Percentiles rank a stretch among this genome's conserved stretches.
These are phyloP conservation scores for Chrysolina americana DNA, from an alignment of 2,888 invertebrate genomes.

Conservation along the genomic window DNA sequence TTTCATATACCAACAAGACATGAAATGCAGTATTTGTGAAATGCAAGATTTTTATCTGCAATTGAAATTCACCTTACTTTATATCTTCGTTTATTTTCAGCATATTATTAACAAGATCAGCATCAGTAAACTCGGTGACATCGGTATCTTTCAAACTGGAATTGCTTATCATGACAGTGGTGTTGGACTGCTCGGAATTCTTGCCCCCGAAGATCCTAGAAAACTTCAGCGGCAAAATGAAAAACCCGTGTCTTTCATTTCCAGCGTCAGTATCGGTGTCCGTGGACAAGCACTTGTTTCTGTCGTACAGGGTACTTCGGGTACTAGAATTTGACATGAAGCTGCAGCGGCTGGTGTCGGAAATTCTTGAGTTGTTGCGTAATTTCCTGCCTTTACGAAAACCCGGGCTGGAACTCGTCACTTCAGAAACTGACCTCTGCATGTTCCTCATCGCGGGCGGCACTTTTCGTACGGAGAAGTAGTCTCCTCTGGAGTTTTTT, in stretches of 20 bases:
- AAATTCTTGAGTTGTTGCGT: constrained; percentile 27
- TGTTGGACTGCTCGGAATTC: neutral
- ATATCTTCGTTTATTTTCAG: constrained; percentile 74
- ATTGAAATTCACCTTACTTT: constrained; percentile 34
- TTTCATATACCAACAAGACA: too few species aligned
- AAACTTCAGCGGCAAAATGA: constrained; percentile 38
- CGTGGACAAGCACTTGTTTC: constrained; percentile 28
- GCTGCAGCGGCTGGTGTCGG: constrained; percentile 36
- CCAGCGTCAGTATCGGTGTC: constrained; percentile 19
- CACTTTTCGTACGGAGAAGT: constrained; percentile 46
- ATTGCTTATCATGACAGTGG: constrained; percentile 78
- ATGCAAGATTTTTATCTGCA: neutral
- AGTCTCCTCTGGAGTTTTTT: constrained; percentile 43
- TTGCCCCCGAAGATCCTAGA: constrained; percentile 30
- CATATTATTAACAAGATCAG: constrained; percentile 80
- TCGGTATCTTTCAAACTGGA: constrained; percentile 83
- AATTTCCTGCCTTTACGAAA: constrained; percentile 3
- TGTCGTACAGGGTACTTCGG: constrained; percentile 34
- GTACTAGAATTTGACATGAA: constrained; percentile 36
- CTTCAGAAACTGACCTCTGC: constrained; percentile 55
- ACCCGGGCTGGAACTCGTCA: constrained; percentile 40
- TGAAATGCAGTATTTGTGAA: neutral
- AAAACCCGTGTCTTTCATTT: constrained; percentile 29
- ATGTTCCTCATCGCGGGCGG: constrained; percentile 45
- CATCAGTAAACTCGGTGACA: constrained; percentile 77